Base-by-base conservation (phyloP, 2,888 invertebrate genomes). In the Noctua janthe region DNA sequence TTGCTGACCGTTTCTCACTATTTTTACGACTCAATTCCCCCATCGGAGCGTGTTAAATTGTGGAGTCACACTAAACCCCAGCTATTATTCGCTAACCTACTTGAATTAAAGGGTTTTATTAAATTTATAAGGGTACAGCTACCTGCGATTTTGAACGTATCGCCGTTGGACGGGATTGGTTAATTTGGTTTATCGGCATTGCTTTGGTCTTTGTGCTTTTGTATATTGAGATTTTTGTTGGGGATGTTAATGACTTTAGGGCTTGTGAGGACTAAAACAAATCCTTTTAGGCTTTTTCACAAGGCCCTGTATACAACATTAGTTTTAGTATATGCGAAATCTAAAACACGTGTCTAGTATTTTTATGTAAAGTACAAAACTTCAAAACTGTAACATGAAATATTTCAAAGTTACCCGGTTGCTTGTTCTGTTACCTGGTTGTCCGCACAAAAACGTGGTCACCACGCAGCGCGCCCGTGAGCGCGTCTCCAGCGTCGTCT, bases 1-100 rank as follows among this genome's bases (percentile, higher is more conserved):
- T 95, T 96, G 94, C 92, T 88, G 91, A 92, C 92, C 93, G 92
- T 94, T 94, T 93, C 94, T 94, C 92, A 94, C 93, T 91, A 94
- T 94, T 96, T 95, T 96, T 96, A 96, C 94, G 94, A 95, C 89
- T 91, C 93, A 91, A 94, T 94, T 94, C 94, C 91, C 88, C 89
- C 89, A 91, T 90, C 85, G 79, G 80, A 89, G 91, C 88, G 90
- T 89, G 91, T 91, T 90, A 91, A 89, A 91, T 94, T 93, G 94
- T 93, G 91, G 91, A 91, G 87, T 91, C 91, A 84, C 89, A 90
- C 92, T 91, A 91, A 93, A 93, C 91, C 92, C 85, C 71, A 81
- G 86, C 88, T 90, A 89, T 90, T 91, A 92, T 91, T 90, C 88
- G 88, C 78, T 86, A 88, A 89, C 90, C 84, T 89, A 89, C 92